Evolutionary conservation across 2,888 invertebrate genomes (phyloP), one percentile per base, ranked within the genome.

Genomic region (Neelides folsomi): DNA sequence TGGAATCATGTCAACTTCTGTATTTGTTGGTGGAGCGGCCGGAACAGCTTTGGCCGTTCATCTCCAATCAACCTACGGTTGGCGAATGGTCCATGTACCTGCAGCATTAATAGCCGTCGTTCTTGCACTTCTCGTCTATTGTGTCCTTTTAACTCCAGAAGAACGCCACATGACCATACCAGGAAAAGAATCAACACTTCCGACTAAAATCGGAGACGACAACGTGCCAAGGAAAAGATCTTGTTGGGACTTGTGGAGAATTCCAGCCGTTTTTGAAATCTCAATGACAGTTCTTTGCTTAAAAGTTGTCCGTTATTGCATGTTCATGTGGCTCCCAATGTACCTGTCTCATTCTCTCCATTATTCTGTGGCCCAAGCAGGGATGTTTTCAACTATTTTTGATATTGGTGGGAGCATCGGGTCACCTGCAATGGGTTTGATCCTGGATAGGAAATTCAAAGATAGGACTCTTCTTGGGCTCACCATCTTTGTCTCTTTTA

Each of bases 271-370:
- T 10, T 65, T 68, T 8, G 72, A 73, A 56, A 67, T 72, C 12
- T 68, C 72, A 5, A 49, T 71, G 37, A 68, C 71, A 16, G 70
- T 73, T 55, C 69, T 74, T 48, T 73, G 72, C 63, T 60, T 73
- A 13, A 74, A 74, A 64, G 65, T 71, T 19, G 72, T 73, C 9
- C 68, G 74, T 13, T 74, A 73, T 61, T 69, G 70, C 57, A 70
- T 74, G 68, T 72, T 71, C 64, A 70, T 73, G 67, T 74, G 74
- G 73, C 66, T 73, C 20, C 74, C 73, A 2, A 67, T 73, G 66
- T 73, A 71, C 58, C 65, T 74, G 7, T 64, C 69, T 45, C 65
- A 66, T 46, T 65, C 70, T 66, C 63, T 72, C 36, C 64, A 68
- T 35, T 73, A 73, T 62, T 64, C 69, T 1, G 67, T 69, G 58